Percentiles rank a stretch among this genome's conserved stretches.
Evolutionary conservation across 2,113 vertebrate species (phyloP).

Genomic region (Muntiacus muntjak): DNA sequence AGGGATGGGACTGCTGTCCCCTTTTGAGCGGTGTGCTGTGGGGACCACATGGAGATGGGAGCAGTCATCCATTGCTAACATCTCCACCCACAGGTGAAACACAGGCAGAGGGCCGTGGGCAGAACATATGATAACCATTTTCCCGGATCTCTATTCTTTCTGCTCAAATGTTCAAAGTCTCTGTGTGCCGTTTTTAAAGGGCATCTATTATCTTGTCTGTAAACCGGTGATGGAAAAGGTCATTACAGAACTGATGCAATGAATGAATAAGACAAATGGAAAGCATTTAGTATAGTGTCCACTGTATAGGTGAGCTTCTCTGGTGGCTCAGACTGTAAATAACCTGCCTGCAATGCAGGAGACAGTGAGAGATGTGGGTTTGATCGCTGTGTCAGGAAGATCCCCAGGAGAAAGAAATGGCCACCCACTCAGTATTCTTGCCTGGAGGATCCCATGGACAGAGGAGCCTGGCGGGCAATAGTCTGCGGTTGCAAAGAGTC

Average conservation of each 20-base stretch:
- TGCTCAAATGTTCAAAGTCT: background rate
- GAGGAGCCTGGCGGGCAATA: background rate
- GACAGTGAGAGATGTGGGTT: background rate
- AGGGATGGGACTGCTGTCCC: background rate
- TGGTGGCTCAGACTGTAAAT: background rate
- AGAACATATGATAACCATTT: background rate
- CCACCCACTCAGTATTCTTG: background rate
- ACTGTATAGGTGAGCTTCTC: background rate
- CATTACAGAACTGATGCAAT: background rate
- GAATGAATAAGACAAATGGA: background rate
- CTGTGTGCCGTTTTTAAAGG: background rate
- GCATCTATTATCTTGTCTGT: background rate
- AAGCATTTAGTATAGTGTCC: background rate
- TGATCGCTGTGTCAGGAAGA: background rate
- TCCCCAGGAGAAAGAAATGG: background rate
- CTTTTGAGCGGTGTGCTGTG: no score
- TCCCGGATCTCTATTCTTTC: background rate
- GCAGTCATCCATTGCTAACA: no score
- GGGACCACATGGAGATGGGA: background rate
- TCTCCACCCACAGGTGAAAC: background rate
- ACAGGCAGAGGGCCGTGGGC: background rate
- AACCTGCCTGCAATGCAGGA: background rate
- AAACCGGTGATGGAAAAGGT: slow-evolving; percentile 21
- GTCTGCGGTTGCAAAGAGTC: background rate
- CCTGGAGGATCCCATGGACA: background rate